A percentile compares a stretch with the other conserved stretches of the same genome.
phyloP scores from a whole-genome alignment of 2,888 invertebrate species.

The Gryllus longicercus region DNA sequence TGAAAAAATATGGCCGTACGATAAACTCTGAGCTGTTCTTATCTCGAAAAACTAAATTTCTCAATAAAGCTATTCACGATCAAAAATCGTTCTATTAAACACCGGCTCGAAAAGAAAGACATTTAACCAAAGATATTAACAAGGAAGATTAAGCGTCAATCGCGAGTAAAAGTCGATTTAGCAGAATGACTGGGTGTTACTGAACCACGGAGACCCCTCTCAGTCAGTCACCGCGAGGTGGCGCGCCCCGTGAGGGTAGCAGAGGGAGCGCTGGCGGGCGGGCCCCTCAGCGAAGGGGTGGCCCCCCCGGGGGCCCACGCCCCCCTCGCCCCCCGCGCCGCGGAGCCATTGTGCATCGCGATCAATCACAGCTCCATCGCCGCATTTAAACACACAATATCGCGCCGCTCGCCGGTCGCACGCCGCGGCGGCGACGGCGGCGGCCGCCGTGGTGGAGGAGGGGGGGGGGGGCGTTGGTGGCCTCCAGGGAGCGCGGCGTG shows the following conservation, averaged over 20 bases:
- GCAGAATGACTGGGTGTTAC: too few relatives aligned
- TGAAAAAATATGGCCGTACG: too few relatives aligned
- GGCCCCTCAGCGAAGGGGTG: not conserved
- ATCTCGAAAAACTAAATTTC: too few relatives aligned
- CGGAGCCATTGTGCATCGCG: not conserved
- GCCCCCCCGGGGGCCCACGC: not conserved
- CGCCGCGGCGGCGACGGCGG: not conserved
- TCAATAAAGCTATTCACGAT: too few relatives aligned
- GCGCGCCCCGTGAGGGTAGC: not conserved
- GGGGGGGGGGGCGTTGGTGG: not conserved
- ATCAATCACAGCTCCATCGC: not conserved
- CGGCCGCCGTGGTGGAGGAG: not conserved
- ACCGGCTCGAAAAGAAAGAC: too few relatives aligned
- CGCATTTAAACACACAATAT: constrained; percentile 17
- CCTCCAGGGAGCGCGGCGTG: not conserved
- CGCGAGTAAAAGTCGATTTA: too few relatives aligned
- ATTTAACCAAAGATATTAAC: too few relatives aligned
- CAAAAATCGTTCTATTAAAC: too few relatives aligned
- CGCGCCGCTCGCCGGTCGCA: not conserved
- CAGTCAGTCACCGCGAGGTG: too few relatives aligned
- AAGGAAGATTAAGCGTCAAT: too few relatives aligned
- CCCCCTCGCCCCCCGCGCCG: not conserved
- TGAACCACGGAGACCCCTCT: too few relatives aligned
- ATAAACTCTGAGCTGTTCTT: too few relatives aligned
- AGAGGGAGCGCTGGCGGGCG: not conserved